Evolutionary conservation across 2,797 vertebrate species (phyloP).

Genomic region (Gallinago stenura): DNA sequence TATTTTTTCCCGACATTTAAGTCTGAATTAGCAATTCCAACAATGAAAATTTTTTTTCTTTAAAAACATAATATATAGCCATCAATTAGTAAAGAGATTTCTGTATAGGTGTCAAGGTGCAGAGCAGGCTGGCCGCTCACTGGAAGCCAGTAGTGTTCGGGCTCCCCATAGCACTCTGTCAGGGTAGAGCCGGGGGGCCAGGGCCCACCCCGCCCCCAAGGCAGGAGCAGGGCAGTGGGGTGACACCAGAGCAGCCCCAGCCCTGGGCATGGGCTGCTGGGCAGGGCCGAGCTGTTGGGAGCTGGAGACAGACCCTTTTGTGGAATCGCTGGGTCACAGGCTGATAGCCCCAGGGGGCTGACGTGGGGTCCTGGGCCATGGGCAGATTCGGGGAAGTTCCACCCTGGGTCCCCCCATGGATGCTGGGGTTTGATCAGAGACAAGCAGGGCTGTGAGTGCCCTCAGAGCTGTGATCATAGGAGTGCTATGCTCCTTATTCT

Average conservation of each 20-base stretch:
- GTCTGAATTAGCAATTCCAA: not conserved
- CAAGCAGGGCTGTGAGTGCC: not conserved
- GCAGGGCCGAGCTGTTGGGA: not conserved
- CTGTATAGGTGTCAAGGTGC: not conserved
- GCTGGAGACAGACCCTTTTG: not conserved
- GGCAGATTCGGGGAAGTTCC: too few relatives aligned
- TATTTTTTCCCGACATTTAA: not conserved
- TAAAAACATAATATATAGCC: not conserved
- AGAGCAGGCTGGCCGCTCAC: not conserved
- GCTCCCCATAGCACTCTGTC: rapidly evolving
- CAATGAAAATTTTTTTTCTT: not conserved
- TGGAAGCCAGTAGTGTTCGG: rapidly evolving
- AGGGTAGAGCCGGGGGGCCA: not conserved
- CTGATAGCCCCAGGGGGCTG: not conserved
- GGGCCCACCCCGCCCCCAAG: not conserved
- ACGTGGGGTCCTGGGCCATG: not conserved
- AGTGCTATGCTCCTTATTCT: not conserved
- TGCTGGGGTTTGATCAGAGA: not conserved
- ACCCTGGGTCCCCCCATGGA: rapidly evolving
- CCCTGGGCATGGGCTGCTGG: rapidly evolving
- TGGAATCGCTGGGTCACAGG: rapidly evolving
- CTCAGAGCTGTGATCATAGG: not conserved
- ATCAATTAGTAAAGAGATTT: not conserved
- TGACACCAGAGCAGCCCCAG: not conserved
- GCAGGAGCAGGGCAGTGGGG: rapidly evolving